Base-by-base conservation (phyloP, 2,113 vertebrate species). In the Ellobius talpinus region DNA sequence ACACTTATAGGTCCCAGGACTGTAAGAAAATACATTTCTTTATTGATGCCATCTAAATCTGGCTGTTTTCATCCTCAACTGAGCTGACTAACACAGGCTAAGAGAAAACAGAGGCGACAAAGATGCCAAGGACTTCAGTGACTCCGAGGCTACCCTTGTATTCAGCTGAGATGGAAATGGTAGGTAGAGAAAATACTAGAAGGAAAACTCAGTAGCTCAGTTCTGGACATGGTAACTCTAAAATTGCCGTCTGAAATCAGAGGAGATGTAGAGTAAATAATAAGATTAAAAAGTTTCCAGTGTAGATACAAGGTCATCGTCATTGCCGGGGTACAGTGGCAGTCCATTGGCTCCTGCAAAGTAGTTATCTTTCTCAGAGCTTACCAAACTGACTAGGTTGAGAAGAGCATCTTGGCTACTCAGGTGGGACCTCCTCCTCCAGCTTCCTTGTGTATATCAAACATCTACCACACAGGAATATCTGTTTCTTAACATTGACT, bases 111-210 rank as follows among this genome's bases (percentile, higher is more conserved):
- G 19, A 81, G 45, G 61, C 23, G 11, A 78, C 3, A 50, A 72
- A 29, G 66, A n/a, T 36, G 61, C 90, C 24, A 24, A 50, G 55
- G 84, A 16, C 17, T 50, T 77, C 13, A 76, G 66, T 21, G 39
- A 70, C 45, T 19, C 2, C 23, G 87, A 95, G 52, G 29, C 10
- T 47, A 10, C 4, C 24, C 10, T 55, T 58, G 23, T 45, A 33
- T 39, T 52, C 78, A 58, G 45, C 8, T 84, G 45, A 78, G 17
- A 39, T 14, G 0, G 45, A 0, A 26, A 81, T 31, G 4, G 7
- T 1, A 13, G 4, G 14, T 1, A 50, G n/a, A 61, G 3, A 2
- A 68, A 52, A 39, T 2, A 1, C 14, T 14, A 24, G 13, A 55
- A 14, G 55, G n/a, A 79, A 81, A 79, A 21, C 24, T 87, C 52